Base-by-base conservation (phyloP, 2,888 invertebrate species). In the Cybosia mesomella region DNA sequence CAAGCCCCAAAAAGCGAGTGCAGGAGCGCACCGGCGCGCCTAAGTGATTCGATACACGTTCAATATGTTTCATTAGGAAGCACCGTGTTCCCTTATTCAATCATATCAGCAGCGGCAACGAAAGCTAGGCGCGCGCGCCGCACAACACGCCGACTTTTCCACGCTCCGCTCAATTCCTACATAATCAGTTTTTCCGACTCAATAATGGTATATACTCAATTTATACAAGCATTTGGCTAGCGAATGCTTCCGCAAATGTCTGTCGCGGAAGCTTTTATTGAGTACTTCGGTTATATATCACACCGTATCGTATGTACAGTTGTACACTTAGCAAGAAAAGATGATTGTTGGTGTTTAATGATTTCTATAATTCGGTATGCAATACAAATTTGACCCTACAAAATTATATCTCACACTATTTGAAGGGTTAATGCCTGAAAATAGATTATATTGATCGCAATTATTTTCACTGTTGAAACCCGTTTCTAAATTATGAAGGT, bases 41-140 rank as follows among this genome's bases (percentile, higher is more conserved):
- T 95, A 95, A 95, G 94, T 95, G 94, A 93, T 92, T 93, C 93
- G 92, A 95, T 94, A 94, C 92, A 92, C 90, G 91, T 93, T 93
- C 94, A 94, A 94, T 94, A 94, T 93, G 94, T 94, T 94, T 95
- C 94, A 94, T 95, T 94, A 95, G 89, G 89, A 85, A 90, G 89
- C 86, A 81, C 91, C 89, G 89, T 86, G 90, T 86, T 89, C 89
- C 92, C 89, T 95, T 92, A 95, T 95, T 95, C 91, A 94, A 95
- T 95, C 92, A 95, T 89, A 92, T 89, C 88, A 88, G 84, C 88
- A 86, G 88, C 85, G 86, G 74, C 74, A n/a, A 32, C 32, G 32
- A 9, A 10, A 77, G 76, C 68, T 83, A 82, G 80, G 83, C 85
- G 87, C 88, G 86, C 84, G 87, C 87, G 88, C 85, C 85, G 82